Evolutionary conservation across 2,797 vertebrate species (phyloP).

Genomic region (Mico argentatus): DNA sequence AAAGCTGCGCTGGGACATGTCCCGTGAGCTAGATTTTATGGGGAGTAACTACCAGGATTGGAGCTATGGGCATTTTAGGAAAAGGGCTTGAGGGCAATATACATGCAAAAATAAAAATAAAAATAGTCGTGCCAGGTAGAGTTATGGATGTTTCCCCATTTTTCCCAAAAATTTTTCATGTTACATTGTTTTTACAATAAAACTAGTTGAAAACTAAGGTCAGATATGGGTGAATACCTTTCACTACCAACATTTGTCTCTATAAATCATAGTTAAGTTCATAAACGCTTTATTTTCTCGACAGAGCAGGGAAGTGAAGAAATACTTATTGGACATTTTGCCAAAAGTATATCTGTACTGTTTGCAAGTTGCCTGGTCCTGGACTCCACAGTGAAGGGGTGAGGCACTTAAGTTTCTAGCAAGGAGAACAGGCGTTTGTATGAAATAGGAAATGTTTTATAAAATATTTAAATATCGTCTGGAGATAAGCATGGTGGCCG

Average conservation of each 20-base stretch:
- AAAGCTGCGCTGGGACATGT: background rate
- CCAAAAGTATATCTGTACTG: background rate
- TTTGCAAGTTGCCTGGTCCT: background rate
- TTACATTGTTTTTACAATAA: slow-evolving; percentile 58
- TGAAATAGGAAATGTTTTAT: background rate
- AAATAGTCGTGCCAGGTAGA: background rate
- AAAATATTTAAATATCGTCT: background rate
- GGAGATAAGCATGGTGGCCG: background rate
- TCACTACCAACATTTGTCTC: background rate
- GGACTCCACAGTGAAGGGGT: background rate
- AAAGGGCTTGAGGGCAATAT: background rate
- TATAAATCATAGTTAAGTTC: slow-evolving; percentile 64
- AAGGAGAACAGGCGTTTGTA: background rate
- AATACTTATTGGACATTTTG: slow-evolving; percentile 49
- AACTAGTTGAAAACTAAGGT: slow-evolving; percentile 57
- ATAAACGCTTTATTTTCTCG: slow-evolving; percentile 47
- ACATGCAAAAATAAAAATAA: background rate
- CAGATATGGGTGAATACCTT: slow-evolving; percentile 55
- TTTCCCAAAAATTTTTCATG: slow-evolving; percentile 7
- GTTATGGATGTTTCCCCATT: background rate
- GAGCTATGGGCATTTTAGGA: background rate
- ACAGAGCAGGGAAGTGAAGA: slow-evolving; percentile 16
- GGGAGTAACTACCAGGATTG: background rate
- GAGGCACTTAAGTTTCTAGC: background rate
- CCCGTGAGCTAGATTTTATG: background rate